Percentiles rank a stretch among this genome's conserved stretches.
phyloP scores from a whole-genome alignment of 2,797 vertebrate genomes.

The Lepus oiostolus region DNA sequence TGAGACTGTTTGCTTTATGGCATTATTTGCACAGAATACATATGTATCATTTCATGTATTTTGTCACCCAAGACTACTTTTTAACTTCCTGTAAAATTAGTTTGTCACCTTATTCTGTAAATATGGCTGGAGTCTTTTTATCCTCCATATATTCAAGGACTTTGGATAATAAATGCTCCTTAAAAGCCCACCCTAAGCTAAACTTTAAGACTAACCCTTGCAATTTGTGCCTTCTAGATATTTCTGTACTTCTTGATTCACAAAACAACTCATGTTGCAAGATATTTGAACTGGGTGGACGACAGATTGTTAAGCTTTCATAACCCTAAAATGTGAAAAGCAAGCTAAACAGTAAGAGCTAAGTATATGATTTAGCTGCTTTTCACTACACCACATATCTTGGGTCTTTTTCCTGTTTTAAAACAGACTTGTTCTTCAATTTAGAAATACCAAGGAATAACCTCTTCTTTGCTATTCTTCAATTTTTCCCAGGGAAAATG shows the following conservation, averaged over 20 bases:
- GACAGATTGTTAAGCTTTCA: neutral
- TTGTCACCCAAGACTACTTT: conserved; percentile 45
- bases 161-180: neutral
- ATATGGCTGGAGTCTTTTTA: neutral
- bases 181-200: neutral
- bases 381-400: neutral
- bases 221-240: neutral
- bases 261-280: neutral
- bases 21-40: conserved; percentile 51
- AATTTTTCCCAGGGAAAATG: neutral
- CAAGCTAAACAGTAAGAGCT: neutral
- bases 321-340: neutral
- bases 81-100: conserved; percentile 49
- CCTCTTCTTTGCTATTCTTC: conserved; percentile 41
- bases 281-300: neutral
- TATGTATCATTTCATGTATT: conserved; percentile 21
- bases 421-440: conserved; percentile 56
- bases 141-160: conserved; percentile 10
- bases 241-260: neutral
- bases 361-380: neutral
- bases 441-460: conserved; percentile 14
- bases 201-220: neutral
- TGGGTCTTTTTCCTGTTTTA: neutral
- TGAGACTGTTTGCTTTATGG: conserved; percentile 53
- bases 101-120: conserved; percentile 44